Evolutionary conservation across 2,797 vertebrate species (phyloP).

Genomic region (Anabacerthia variegaticeps): DNA sequence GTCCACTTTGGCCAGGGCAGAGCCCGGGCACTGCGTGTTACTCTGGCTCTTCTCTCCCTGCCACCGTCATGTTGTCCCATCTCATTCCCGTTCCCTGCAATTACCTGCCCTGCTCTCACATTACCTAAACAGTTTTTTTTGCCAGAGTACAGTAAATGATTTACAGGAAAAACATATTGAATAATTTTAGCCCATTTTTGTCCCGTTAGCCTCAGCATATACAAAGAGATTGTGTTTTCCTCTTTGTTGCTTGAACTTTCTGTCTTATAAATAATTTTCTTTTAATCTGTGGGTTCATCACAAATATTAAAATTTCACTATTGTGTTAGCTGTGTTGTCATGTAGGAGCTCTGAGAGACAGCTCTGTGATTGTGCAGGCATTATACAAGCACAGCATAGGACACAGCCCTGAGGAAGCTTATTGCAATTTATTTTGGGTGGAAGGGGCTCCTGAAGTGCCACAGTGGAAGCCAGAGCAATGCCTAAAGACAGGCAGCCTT

Average conservation of each 20-base stretch:
- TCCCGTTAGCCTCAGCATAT: neutral
- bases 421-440: neutral
- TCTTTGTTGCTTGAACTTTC: neutral
- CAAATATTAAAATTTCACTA: neutral
- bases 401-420: neutral
- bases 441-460: neutral
- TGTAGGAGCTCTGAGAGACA: neutral
- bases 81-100: neutral
- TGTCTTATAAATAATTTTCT: neutral
- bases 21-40: accelerated
- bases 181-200: neutral
- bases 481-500: neutral
- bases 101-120: neutral
- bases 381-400: neutral
- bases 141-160: neutral
- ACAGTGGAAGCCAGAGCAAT: neutral
- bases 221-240: neutral
- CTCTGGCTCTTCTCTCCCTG: neutral
- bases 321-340: neutral
- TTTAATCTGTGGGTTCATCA: neutral
- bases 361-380: neutral
- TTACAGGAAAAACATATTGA: neutral
- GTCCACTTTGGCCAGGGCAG: neutral
- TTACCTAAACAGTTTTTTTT: neutral
- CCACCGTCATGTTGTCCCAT: accelerated